phyloP scores from a whole-genome alignment of 2,888 invertebrate genomes.

The Taphrorychus bicolor region DNA sequence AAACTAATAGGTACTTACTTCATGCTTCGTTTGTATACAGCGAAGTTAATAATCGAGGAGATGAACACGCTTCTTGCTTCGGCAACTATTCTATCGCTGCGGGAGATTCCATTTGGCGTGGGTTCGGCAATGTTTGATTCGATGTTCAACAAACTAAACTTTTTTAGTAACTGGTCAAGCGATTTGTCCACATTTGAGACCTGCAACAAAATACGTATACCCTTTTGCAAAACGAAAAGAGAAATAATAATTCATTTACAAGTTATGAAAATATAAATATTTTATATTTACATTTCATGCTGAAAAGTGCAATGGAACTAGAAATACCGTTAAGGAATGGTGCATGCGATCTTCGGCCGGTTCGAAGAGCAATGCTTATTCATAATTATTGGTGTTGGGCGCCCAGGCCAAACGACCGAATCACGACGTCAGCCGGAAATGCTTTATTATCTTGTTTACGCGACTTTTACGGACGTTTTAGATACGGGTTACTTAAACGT shows the following conservation, averaged over 20 bases:
- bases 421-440: no score
- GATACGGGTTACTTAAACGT: no score
- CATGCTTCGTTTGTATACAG: slow-evolving; percentile 59
- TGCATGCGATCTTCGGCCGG: no score
- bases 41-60: slow-evolving; percentile 66
- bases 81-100: slow-evolving; percentile 52
- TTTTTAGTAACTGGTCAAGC: slow-evolving; percentile 64
- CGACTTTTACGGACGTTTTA: no score
- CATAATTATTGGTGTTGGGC: no score
- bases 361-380: no score
- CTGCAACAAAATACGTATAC: slow-evolving; percentile 54
- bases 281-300: neutral
- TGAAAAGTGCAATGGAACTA: no score
- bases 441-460: no score
- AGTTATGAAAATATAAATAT: neutral
- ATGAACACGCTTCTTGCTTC: slow-evolving; percentile 67
- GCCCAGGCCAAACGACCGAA: no score
- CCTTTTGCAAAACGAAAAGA: neutral
- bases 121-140: slow-evolving; percentile 50
- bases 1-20: slow-evolving; percentile 34
- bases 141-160: slow-evolving; percentile 67
- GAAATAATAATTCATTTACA: neutral
- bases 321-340: no score
- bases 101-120: slow-evolving; percentile 38
- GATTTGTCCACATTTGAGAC: slow-evolving; percentile 63